Conservation (phyloP, 1,140 invertebrate species). For the Metaphire vulgaris region DNA sequence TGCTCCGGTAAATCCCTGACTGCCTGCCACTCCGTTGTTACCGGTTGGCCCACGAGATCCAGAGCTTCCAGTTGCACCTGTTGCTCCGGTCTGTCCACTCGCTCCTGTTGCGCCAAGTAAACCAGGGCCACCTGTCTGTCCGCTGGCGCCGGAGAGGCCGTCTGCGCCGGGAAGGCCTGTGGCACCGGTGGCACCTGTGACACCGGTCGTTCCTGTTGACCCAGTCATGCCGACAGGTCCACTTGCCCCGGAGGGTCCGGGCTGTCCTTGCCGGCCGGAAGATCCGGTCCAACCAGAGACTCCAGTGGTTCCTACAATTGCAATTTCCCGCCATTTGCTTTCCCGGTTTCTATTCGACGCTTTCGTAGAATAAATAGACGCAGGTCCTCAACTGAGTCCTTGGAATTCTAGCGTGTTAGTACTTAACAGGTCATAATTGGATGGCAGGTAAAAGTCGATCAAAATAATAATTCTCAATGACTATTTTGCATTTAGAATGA, state of each 20-base stretch:
- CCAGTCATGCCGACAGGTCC: not conserved
- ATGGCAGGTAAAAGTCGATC: too few species aligned
- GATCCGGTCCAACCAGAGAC: not conserved
- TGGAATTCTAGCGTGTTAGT: too few species aligned
- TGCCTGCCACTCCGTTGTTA: not conserved
- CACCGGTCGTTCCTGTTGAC: not conserved
- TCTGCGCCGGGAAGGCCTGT: not conserved
- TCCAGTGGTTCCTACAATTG: not conserved
- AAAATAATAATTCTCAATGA: too few species aligned
- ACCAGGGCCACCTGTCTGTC: not conserved
- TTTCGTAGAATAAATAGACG: too few species aligned
- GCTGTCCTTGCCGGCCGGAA: not conserved
- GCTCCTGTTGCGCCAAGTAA: constrained; percentile 5
- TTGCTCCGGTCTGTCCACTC: not conserved
- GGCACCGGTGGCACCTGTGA: not conserved
- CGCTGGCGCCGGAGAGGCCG: not conserved
- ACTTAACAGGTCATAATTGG: too few species aligned
- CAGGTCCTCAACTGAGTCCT: too few species aligned
- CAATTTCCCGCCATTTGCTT: too few species aligned
- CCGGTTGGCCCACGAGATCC: not conserved
- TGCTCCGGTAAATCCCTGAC: not conserved
- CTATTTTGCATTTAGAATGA: too few species aligned
- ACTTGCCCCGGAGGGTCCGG: not conserved
- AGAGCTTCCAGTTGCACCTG: constrained; percentile 12
- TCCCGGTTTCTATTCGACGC: too few species aligned